Conservation (phyloP, 2,888 invertebrate genomes). For the Hermaeophaga mercurialis region DNA sequence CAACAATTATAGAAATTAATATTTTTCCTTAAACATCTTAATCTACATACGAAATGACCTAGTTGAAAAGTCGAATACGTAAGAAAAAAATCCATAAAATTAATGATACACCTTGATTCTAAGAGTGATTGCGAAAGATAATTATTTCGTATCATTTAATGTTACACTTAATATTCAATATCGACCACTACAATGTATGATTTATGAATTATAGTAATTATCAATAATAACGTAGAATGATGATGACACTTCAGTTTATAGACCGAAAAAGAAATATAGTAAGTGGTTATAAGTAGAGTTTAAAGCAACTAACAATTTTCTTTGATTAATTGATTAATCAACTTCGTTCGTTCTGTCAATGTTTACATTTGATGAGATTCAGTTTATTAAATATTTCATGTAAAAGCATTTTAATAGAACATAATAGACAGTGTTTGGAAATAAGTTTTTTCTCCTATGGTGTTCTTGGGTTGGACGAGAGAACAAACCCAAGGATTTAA, state of each 20-base stretch:
- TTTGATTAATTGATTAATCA: neutral
- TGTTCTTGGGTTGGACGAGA: too few relatives aligned
- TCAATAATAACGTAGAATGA: neutral
- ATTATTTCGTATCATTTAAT: neutral
- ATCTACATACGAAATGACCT: neutral
- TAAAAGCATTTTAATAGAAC: too few relatives aligned
- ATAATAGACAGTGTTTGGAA: too few relatives aligned
- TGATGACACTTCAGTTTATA: neutral
- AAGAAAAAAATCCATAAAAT: constrained; percentile 4
- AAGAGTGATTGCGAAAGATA: constrained; percentile 4
- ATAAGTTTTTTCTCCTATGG: too few relatives aligned
- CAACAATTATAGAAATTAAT: too few relatives aligned
- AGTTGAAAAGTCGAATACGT: neutral
- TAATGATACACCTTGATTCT: constrained; percentile 9
- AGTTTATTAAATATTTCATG: too few relatives aligned
- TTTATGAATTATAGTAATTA: neutral
- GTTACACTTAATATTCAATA: constrained; percentile 3
- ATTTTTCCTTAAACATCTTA: too few relatives aligned
- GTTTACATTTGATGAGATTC: too few relatives aligned
- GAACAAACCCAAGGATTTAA: too few relatives aligned
- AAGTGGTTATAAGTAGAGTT: neutral
- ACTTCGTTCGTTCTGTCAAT: too few relatives aligned
- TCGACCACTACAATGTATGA: neutral
- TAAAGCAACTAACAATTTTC: neutral
- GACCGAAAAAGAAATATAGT: too few relatives aligned